These are phyloP conservation scores for Centropyge bicolor DNA, from an alignment of 2,797 vertebrate genomes.

Conservation along the genomic window DNA sequence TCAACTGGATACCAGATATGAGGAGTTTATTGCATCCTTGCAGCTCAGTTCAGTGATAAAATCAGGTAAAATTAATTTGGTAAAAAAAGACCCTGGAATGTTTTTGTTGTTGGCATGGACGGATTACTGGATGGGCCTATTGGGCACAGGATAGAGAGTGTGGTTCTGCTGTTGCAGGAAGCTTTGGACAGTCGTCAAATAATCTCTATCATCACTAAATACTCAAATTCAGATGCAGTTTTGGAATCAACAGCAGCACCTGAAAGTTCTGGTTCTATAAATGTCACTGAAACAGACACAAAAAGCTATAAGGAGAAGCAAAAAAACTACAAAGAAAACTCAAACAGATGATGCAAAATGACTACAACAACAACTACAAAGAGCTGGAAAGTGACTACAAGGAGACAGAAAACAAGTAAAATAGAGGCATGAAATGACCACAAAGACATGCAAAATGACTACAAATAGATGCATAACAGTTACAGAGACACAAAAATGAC, in stretches of 20 bases:
- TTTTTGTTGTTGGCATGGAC: slow-evolving; percentile 14
- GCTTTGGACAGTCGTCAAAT: not conserved
- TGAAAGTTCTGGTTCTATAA: not conserved
- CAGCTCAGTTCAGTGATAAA: slow-evolving; percentile 6
- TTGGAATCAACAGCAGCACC: not conserved
- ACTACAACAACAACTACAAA: not conserved
- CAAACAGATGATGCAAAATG: not conserved
- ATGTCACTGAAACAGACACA: not conserved
- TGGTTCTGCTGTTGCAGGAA: not conserved
- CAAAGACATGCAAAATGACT: not conserved
- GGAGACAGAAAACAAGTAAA: not conserved
- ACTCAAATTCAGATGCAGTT: not conserved
- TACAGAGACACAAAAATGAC: too few relatives aligned
- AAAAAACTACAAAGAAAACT: not conserved
- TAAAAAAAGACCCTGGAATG: slow-evolving; percentile 1
- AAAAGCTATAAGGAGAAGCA: not conserved
- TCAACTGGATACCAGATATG: slow-evolving; percentile 23
- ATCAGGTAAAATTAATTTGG: not conserved
- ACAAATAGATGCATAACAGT: not conserved
- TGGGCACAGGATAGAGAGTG: not conserved
- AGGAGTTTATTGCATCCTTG: slow-evolving; percentile 19
- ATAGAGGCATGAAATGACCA: not conserved
- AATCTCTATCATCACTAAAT: not conserved
- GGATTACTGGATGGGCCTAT: not conserved
- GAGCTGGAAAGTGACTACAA: not conserved